Percentiles rank a stretch among this genome's conserved stretches.
Conservation (phyloP, 2,888 invertebrate species). For the Heliconius aoede region DNA sequence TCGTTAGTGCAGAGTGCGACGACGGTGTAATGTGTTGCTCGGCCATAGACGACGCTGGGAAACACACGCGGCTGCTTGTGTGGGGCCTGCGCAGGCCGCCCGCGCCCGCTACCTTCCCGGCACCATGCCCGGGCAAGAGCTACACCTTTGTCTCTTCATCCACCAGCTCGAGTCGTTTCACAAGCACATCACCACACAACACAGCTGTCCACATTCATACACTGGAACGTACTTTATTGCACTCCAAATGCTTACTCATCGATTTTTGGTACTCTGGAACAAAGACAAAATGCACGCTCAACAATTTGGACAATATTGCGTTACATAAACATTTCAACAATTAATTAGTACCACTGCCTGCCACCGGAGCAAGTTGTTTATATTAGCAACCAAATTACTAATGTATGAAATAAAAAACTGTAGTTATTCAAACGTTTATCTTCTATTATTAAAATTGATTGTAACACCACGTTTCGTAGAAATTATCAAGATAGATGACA, state of each 20-base stretch:
- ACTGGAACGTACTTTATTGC: slow-evolving; percentile 54
- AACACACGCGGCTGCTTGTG: slow-evolving; percentile 84
- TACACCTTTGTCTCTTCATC: slow-evolving; percentile 72
- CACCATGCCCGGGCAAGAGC: slow-evolving; percentile 81
- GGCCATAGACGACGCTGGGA: slow-evolving; percentile 95
- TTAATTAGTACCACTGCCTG: slow-evolving; percentile 64
- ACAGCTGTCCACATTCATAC: slow-evolving; percentile 53
- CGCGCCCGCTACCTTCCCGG: slow-evolving; percentile 84
- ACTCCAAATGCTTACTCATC: slow-evolving; percentile 57
- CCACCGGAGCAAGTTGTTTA: slow-evolving; percentile 56
- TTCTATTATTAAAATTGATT: slow-evolving; percentile 31
- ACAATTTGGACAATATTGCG: slow-evolving; percentile 72
- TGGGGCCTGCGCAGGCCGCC: slow-evolving; percentile 83
- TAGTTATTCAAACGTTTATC: slow-evolving; percentile 17
- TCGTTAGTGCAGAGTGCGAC: slow-evolving; percentile 89
- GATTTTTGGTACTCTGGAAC: slow-evolving; percentile 72
- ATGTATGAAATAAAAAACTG: not conserved
- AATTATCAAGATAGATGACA: slow-evolving; percentile 79
- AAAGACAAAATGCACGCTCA: slow-evolving; percentile 74
- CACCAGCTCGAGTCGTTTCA: slow-evolving; percentile 61
- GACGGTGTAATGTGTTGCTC: slow-evolving; percentile 92
- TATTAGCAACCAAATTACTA: not conserved
- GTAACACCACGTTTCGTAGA: slow-evolving; percentile 67
- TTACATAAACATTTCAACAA: slow-evolving; percentile 82
- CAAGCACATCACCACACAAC: slow-evolving; percentile 56